Conservation (phyloP, 1,140 invertebrate genomes). For the Eriocheir sinensis region DNA sequence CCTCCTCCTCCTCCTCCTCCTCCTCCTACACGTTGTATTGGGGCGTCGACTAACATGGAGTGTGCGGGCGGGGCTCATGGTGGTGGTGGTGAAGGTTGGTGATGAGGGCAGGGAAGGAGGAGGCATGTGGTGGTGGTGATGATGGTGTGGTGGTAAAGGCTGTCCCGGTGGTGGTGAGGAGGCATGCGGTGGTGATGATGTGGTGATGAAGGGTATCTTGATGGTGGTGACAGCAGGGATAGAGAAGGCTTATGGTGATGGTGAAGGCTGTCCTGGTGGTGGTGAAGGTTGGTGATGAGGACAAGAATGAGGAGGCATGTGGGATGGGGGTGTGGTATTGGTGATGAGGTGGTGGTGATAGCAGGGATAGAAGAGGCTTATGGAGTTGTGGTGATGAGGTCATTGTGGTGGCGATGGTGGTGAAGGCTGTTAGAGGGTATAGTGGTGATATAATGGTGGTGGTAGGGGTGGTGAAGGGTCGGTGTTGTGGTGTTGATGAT, state of each 20-base stretch:
- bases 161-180: too few relatives aligned
- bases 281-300: not conserved
- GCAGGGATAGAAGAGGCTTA: not conserved
- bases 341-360: not conserved
- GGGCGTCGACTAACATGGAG: not conserved
- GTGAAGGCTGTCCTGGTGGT: too few relatives aligned
- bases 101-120: too few relatives aligned
- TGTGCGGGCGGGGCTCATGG: not conserved
- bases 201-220: too few relatives aligned
- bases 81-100: not conserved
- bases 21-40: constrained; percentile 11
- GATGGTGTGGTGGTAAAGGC: not conserved
- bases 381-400: not conserved
- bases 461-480: not conserved
- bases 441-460: too few relatives aligned
- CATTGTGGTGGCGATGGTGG: not conserved
- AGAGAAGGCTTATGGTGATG: too few relatives aligned
- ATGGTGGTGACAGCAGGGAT: not conserved
- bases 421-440: not conserved
- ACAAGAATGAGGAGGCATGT: too few relatives aligned
- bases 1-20: not conserved
- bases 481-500: not conserved
- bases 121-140: not conserved
- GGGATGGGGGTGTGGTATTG: too few relatives aligned
- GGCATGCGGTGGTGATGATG: too few relatives aligned